Evolutionary conservation across 1,140 invertebrate species (phyloP).

Genomic region (Camponotus vicinus): DNA sequence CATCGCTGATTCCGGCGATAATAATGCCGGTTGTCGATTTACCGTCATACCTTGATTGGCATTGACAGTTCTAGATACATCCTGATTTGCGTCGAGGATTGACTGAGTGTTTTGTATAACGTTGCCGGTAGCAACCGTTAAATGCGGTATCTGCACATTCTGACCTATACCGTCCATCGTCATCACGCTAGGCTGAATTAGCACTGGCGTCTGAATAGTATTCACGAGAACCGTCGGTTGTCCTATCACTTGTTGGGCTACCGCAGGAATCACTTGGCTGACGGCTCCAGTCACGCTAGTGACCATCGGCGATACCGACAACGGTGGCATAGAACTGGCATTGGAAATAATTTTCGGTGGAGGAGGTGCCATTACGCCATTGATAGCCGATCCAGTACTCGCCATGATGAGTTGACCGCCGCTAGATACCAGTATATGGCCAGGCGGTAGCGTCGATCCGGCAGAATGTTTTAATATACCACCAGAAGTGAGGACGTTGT

Average conservation of each 20-base stretch:
- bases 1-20: constrained; percentile 89
- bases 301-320: constrained; percentile 89
- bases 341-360: constrained; percentile 88
- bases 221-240: constrained; percentile 94
- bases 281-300: constrained; percentile 91
- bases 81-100: constrained; percentile 85
- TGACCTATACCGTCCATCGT: constrained; percentile 89
- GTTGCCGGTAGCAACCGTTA: constrained; percentile 88
- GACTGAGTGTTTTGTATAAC: constrained; percentile 88
- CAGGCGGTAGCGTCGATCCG: constrained; percentile 86
- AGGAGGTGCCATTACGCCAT: constrained; percentile 89
- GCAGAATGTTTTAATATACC: constrained; percentile 85
- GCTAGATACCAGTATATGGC: constrained; percentile 91
- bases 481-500: constrained; percentile 83
- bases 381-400: constrained; percentile 86
- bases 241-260: constrained; percentile 89
- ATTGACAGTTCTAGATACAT: constrained; percentile 85
- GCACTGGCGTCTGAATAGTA: constrained; percentile 92
- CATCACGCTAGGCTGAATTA: constrained; percentile 92
- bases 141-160: constrained; percentile 89
- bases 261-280: constrained; percentile 89
- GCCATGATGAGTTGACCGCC: constrained; percentile 91
- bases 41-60: constrained; percentile 84
- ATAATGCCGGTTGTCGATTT: constrained; percentile 87
- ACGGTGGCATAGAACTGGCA: constrained; percentile 88